These are phyloP conservation scores for Platyrinchus mystaceus DNA, from an alignment of 2,797 vertebrate species.

Conservation along the genomic window DNA sequence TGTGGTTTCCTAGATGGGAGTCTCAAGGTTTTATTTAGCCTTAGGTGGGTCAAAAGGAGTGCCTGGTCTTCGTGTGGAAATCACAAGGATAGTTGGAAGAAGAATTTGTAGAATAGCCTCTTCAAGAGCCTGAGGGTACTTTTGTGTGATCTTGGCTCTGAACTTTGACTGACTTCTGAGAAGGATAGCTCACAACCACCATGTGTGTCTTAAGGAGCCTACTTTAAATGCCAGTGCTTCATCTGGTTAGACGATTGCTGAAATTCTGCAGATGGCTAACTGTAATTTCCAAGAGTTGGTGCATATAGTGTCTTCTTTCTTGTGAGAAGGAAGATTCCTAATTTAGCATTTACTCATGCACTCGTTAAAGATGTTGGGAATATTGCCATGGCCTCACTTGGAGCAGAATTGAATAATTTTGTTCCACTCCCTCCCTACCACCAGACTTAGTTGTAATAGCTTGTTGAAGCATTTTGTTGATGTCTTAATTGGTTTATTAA, in stretches of 20 bases:
- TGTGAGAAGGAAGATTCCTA: not conserved
- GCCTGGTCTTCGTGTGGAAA: not conserved
- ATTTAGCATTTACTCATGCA: conserved; percentile 37
- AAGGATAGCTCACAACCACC: not conserved
- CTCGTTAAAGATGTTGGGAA: conserved; percentile 40
- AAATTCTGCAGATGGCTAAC: conserved; percentile 38
- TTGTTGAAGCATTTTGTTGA: conserved; percentile 23
- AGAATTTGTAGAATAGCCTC: not conserved
- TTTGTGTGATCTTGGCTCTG: not conserved
- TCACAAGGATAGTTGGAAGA: not conserved
- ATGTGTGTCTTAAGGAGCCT: not conserved
- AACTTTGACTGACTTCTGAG: not conserved
- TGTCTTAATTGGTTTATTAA: conserved; percentile 50
- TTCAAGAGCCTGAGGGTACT: not conserved
- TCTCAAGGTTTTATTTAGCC: not conserved
- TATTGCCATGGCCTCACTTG: conserved; percentile 45
- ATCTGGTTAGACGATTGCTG: not conserved
- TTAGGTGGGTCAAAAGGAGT: not conserved
- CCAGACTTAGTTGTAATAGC: conserved; percentile 32
- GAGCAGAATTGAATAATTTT: not conserved
- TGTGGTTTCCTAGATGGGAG: not conserved
- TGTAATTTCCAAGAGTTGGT: conserved; percentile 14
- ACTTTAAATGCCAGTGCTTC: not conserved
- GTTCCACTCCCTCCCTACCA: conserved; percentile 33
- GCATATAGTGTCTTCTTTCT: conserved; percentile 9